These are phyloP conservation scores for Natator depressus DNA, from an alignment of 2,113 vertebrate genomes.

Conservation along the genomic window DNA sequence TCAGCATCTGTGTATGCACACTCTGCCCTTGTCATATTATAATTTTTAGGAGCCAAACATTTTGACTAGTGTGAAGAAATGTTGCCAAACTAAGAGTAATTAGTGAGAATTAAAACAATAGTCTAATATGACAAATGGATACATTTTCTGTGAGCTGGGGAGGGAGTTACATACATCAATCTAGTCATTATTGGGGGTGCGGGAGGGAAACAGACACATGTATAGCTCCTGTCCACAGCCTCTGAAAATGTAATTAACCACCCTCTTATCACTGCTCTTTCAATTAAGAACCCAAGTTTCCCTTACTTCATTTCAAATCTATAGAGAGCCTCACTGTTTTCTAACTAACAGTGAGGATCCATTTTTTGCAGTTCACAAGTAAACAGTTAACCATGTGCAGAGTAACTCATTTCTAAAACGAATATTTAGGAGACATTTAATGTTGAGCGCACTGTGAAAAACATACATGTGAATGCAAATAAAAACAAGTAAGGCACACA, in stretches of 20 bases:
- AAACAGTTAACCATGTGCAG: not conserved
- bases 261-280: conserved; percentile 5
- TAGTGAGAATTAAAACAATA: not conserved
- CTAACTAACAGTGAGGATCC: conserved; percentile 36
- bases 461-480: not conserved
- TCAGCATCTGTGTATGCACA: not conserved
- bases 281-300: not conserved
- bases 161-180: not conserved
- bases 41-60: not conserved
- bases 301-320: not conserved
- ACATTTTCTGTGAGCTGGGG: not conserved
- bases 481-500: not conserved
- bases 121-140: not conserved
- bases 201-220: not conserved
- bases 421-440: not conserved
- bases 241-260: conserved; percentile 4
- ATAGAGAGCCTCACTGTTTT: not conserved
- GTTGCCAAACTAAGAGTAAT: not conserved
- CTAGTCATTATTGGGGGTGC: not conserved
- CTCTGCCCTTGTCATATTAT: not conserved
- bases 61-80: not conserved
- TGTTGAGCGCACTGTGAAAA: not conserved
- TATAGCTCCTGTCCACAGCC: not conserved
- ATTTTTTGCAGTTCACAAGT: not conserved
- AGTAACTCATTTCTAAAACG: conserved; percentile 31